phyloP scores from a whole-genome alignment of 1,140 invertebrate genomes.

The Sycobia sp. region DNA sequence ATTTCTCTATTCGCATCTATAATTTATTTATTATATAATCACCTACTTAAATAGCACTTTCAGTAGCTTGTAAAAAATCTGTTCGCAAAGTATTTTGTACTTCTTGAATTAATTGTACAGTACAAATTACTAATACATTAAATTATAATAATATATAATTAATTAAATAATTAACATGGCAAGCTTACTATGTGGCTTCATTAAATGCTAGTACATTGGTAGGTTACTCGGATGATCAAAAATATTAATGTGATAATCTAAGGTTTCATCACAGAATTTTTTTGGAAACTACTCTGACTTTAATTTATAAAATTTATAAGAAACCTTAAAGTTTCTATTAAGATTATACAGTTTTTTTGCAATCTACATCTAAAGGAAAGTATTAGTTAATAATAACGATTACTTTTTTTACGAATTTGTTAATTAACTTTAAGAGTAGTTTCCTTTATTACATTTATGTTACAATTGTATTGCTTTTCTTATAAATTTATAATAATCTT shows the following conservation, averaged over 20 bases:
- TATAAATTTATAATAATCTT: neutral
- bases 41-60: constrained; percentile 10
- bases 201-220: neutral
- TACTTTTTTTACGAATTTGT: neutral
- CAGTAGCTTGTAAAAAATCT: constrained; percentile 20
- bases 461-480: constrained; percentile 24
- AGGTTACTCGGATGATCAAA: neutral
- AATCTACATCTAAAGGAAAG: too few relatives aligned
- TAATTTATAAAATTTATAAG: neutral
- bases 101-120: constrained; percentile 10
- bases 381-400: constrained; percentile 9
- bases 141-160: constrained; percentile 3
- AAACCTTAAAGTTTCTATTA: neutral
- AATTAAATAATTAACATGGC: constrained; percentile 14
- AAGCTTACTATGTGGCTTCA: neutral
- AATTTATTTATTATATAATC: constrained; percentile 5
- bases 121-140: constrained; percentile 12
- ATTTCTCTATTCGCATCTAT: neutral
- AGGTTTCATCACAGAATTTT: constrained; percentile 5
- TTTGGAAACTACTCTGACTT: constrained; percentile 10
- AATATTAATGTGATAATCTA: constrained; percentile 4
- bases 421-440: constrained; percentile 5
- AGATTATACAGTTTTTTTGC: too few relatives aligned
- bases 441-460: constrained; percentile 11
- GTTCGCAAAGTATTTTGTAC: constrained; percentile 25